These are phyloP conservation scores for Dioctria rufipes DNA, from an alignment of 2,888 invertebrate genomes.

Conservation along the genomic window DNA sequence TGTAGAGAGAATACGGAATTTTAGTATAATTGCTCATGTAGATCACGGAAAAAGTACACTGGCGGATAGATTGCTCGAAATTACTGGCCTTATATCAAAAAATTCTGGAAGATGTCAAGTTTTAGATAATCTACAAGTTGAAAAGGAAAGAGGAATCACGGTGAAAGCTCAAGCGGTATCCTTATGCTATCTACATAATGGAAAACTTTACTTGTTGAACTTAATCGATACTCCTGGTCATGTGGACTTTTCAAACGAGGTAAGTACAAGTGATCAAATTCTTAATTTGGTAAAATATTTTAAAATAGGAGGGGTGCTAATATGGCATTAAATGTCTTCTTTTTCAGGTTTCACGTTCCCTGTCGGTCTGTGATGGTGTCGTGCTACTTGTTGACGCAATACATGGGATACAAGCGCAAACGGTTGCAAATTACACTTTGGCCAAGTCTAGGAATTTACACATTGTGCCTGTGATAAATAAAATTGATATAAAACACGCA, in stretches of 20 bases:
- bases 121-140: constrained; percentile 86
- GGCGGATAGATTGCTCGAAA: constrained; percentile 94
- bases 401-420: constrained; percentile 97
- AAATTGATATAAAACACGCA: constrained; percentile 95
- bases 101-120: constrained; percentile 80
- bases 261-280: constrained; percentile 67
- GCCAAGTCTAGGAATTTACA: constrained; percentile 86
- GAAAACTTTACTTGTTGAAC: constrained; percentile 86
- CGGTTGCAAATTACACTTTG: constrained; percentile 95
- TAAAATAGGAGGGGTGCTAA: no score
- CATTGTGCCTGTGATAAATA: constrained; percentile 95
- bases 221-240: constrained; percentile 99
- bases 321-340: no score
- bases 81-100: constrained; percentile 85
- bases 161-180: constrained; percentile 98
- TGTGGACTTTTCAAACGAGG: constrained; percentile 98
- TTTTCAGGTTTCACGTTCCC: constrained; percentile 82
- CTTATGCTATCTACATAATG: constrained; percentile 80
- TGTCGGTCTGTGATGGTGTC: constrained; percentile 95
- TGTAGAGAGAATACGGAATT: constrained; percentile 82
- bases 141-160: constrained; percentile 96
- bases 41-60: constrained; percentile 99
- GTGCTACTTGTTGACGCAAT: constrained; percentile 96
- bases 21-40: constrained; percentile 98
- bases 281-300: not conserved